Conservation (phyloP, 2,113 vertebrate genomes). For the Onychostoma macrolepis region DNA sequence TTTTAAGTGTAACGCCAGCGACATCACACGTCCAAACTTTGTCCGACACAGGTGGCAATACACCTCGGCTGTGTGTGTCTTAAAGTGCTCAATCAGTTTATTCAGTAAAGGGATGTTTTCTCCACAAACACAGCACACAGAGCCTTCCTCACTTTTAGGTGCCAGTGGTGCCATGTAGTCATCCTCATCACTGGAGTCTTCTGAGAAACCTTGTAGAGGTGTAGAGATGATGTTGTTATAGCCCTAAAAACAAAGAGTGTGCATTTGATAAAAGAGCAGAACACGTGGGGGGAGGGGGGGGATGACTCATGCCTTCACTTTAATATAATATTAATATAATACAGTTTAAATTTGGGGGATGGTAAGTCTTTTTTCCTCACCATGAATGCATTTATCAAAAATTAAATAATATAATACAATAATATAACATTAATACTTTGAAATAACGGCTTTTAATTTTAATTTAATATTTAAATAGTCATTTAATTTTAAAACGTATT, state of each 20-base stretch:
- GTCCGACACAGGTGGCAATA: constrained; percentile 66
- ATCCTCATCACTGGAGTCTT: constrained; percentile 61
- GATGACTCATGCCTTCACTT: too few species aligned
- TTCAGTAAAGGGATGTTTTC: constrained; percentile 53
- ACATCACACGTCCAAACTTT: constrained; percentile 58
- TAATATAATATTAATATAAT: too few species aligned
- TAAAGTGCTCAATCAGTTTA: constrained; percentile 59
- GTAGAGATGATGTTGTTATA: background rate
- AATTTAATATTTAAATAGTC: background rate
- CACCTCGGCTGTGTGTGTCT: constrained; percentile 54
- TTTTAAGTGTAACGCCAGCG: constrained; percentile 63
- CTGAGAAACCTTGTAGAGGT: constrained; percentile 29
- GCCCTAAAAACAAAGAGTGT: constrained; percentile 52
- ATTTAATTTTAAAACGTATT: background rate
- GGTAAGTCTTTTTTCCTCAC: too few species aligned
- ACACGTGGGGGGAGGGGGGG: too few species aligned
- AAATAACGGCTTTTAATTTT: background rate
- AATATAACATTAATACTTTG: background rate
- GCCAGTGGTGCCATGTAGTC: background rate
- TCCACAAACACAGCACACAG: constrained; percentile 67
- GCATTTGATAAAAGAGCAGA: too few species aligned
- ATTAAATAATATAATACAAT: too few species aligned
- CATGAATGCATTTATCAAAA: background rate
- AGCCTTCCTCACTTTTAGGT: background rate
- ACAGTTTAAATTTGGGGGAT: too few species aligned